These are phyloP conservation scores for Marmota flaviventris DNA, from an alignment of 2,113 vertebrate genomes.

Conservation along the genomic window DNA sequence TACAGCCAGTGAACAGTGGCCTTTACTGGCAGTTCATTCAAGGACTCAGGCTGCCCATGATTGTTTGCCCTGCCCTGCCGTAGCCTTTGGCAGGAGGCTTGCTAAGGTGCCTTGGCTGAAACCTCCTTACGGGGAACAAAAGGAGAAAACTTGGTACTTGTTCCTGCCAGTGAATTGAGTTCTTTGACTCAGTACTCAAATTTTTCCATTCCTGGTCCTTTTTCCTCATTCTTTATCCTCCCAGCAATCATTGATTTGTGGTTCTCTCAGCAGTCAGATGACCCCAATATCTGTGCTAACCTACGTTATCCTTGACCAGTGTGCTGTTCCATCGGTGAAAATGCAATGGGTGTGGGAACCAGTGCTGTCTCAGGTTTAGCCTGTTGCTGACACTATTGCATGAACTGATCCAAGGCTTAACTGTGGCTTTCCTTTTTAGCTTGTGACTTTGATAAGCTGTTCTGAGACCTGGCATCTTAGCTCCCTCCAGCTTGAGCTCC, in stretches of 20 bases:
- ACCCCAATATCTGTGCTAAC: neutral
- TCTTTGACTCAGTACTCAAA: neutral
- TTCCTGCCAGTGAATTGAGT: neutral
- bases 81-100: too few species aligned
- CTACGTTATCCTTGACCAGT: rapidly evolving
- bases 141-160: neutral
- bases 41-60: neutral
- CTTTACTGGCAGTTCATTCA: too few species aligned
- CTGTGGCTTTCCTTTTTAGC: neutral
- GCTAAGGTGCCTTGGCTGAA: neutral
- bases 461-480: neutral
- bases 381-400: neutral
- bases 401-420: neutral
- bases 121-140: neutral
- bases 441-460: neutral
- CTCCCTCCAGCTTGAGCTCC: neutral
- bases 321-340: neutral
- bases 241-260: neutral
- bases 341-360: neutral
- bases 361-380: neutral
- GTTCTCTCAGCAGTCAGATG: neutral
- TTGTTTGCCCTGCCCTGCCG: too few species aligned
- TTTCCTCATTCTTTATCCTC: neutral
- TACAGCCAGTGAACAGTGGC: rapidly evolving
- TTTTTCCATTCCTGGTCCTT: neutral